phyloP scores from a whole-genome alignment of 1,140 invertebrate genomes.

The Tetragnatha versicolor region DNA sequence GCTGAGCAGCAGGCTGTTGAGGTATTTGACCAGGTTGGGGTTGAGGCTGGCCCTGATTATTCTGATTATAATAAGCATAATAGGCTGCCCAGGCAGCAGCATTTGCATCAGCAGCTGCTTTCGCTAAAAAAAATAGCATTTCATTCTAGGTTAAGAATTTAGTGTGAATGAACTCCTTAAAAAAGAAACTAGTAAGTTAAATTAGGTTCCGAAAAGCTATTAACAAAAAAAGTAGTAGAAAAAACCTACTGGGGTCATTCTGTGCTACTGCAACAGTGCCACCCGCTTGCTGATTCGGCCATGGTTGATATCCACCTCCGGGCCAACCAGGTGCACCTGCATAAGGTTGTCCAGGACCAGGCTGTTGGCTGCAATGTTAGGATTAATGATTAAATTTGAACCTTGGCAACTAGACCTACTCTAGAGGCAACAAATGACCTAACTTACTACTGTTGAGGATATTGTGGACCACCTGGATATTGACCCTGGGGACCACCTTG shows the following conservation, averaged over 20 bases:
- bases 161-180: not conserved
- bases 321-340: conserved; percentile 7
- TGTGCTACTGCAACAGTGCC: not conserved
- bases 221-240: no score
- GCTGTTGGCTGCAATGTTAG: conserved; percentile 26
- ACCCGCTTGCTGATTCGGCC: conserved; percentile 35
- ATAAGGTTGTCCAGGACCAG: conserved; percentile 45
- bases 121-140: conserved; percentile 7
- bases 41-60: conserved; percentile 63
- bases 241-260: conserved; percentile 23
- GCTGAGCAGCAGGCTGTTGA: conserved; percentile 56
- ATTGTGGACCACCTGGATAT: conserved; percentile 27
- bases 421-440: no score
- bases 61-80: conserved; percentile 68
- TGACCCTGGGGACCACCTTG: conserved; percentile 38
- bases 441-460: conserved; percentile 47
- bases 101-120: conserved; percentile 63
- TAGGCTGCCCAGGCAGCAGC: conserved; percentile 69
- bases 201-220: no score
- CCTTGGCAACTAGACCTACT: no score
- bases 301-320: conserved; percentile 35
- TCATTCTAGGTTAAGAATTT: not conserved
- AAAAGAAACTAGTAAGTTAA: not conserved
- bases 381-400: no score
- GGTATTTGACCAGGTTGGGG: conserved; percentile 70